Conservation (phyloP, 2,113 vertebrate species). For the Daubentonia madagascariensis region DNA sequence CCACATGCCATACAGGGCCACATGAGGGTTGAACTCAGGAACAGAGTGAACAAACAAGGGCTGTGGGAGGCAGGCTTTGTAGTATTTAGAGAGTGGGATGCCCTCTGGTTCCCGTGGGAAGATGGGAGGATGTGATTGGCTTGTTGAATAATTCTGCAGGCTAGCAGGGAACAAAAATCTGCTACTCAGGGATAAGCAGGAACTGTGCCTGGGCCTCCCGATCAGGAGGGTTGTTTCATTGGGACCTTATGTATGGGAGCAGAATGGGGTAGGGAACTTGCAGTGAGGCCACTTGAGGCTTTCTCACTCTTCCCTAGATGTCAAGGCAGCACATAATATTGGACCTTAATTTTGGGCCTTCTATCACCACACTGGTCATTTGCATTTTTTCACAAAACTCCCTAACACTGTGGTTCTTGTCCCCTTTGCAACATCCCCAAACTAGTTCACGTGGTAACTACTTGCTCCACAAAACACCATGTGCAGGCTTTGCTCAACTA, state of each 20-base stretch:
- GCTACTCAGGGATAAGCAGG: too few species aligned
- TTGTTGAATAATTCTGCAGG: neutral
- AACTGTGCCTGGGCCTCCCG: too few species aligned
- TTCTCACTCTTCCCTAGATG: neutral
- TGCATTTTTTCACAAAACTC: neutral
- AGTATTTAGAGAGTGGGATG: too few species aligned
- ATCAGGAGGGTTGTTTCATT: neutral
- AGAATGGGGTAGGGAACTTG: neutral
- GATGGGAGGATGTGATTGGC: neutral
- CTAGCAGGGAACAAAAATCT: neutral
- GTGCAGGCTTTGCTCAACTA: neutral
- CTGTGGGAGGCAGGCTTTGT: neutral
- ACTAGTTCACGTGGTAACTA: fast-evolving
- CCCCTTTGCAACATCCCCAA: neutral
- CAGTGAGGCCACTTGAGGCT: neutral
- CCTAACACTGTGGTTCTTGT: too few species aligned
- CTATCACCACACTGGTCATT: neutral
- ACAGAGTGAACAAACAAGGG: neutral
- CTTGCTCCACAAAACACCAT: fast-evolving
- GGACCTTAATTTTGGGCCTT: neutral
- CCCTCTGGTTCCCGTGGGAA: neutral
- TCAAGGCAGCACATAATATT: neutral
- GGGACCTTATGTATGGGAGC: neutral
- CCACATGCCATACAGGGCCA: neutral
- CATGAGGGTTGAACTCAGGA: neutral